Evolutionary conservation across 2,113 vertebrate genomes (phyloP), one percentile per base, ranked within the genome.

Genomic region (Triplophysa rosa): DNA sequence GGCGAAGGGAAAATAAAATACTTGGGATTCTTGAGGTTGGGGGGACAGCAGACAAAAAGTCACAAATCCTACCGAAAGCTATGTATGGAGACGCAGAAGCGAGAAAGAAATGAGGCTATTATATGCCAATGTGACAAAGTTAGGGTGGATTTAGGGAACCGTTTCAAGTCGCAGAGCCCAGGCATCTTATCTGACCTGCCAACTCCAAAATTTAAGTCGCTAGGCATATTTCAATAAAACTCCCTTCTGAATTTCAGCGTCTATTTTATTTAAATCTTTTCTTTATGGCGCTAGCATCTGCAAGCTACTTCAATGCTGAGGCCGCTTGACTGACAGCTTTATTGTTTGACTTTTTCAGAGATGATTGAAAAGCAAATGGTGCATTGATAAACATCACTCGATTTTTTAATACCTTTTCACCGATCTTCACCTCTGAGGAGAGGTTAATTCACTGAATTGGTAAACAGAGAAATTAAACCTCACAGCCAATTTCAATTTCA

Each of bases 1-100:
- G 90, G 87, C 84, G 84, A 86, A 90, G 87, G 88, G 84, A 93
- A 91, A 93, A 92, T 91, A 89, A 91, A 92, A 93, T 92, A 83
- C 82, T 87, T 92, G 14, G 68, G 87, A 93, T 93, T 92, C 90
- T 91, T 90, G 84, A 82, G 84, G 82, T 86, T 83, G 82, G 26
- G 73, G 82, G 82, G 82, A 87, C 86, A 82, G 47, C 79, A 84
- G 86, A 87, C 87, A 80, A 82, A 86, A 67, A 74, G 85, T 87
- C 85, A 77, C 84, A 87, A 65, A 87, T 83, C 79, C 58, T 64
- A 80, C 76, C 52, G 13, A 58, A 80, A 47, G 21, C 42, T 68
- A 24, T 49, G 58, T n/a, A 73, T 64, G 76, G 77, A 81, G 70
- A 84, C 59, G 77, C 65, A 65, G 13, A 73, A 79, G 70, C 54